phyloP scores from a whole-genome alignment of 2,888 invertebrate species.

The Gandaritis pyraliata region DNA sequence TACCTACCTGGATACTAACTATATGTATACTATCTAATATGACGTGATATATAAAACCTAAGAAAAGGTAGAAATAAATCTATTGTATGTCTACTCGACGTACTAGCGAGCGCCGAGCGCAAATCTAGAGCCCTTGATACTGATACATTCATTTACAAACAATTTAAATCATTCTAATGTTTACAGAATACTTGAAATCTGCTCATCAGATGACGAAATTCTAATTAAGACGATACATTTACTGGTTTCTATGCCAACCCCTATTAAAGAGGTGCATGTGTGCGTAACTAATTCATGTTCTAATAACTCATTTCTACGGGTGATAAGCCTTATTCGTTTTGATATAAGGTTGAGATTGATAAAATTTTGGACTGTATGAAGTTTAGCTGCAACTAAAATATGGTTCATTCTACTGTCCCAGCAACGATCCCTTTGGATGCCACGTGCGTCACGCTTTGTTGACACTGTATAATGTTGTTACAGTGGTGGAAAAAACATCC shows the following conservation, averaged over 20 bases:
- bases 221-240: slow-evolving; percentile 60
- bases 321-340: slow-evolving; percentile 5
- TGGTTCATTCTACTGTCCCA: slow-evolving; percentile 36
- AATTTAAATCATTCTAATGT: slow-evolving; percentile 29
- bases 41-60: too few species aligned
- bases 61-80: too few species aligned
- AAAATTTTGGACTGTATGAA: slow-evolving; percentile 25
- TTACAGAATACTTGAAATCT: slow-evolving; percentile 52
- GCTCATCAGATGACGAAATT: slow-evolving; percentile 52
- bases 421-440: slow-evolving; percentile 47
- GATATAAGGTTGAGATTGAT: slow-evolving; percentile 26
- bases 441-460: slow-evolving; percentile 62
- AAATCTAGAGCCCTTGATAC: too few species aligned
- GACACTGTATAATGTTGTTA: slow-evolving; percentile 58
- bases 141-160: neutral
- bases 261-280: slow-evolving; percentile 67
- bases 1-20: too few species aligned
- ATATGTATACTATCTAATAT: too few species aligned
- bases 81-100: too few species aligned
- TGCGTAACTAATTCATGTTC: slow-evolving; percentile 64
- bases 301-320: slow-evolving; percentile 8
- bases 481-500: slow-evolving; percentile 63
- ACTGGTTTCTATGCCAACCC: slow-evolving; percentile 56
- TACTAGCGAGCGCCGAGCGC: too few species aligned
- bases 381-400: slow-evolving; percentile 43